Conservation (phyloP, 2,113 vertebrate genomes). For the Crotalus horridus region DNA sequence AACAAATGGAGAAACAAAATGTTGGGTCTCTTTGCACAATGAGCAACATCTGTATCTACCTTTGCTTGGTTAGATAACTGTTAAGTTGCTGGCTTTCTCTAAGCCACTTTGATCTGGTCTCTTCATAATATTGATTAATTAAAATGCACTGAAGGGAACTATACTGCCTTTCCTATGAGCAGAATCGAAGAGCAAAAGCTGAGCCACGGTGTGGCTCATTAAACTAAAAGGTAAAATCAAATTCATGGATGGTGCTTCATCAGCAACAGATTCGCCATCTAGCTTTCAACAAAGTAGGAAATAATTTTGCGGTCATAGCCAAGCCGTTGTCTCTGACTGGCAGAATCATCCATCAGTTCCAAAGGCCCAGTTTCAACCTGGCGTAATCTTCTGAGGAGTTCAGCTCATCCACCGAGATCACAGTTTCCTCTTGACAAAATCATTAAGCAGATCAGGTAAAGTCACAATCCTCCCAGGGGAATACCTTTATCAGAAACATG, state of each 20-base stretch:
- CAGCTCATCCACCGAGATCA: neutral
- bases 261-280: neutral
- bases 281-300: neutral
- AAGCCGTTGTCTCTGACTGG: neutral
- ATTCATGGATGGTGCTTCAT: neutral
- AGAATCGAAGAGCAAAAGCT: neutral
- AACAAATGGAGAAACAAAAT: constrained; percentile 20
- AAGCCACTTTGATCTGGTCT: constrained; percentile 9
- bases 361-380: neutral
- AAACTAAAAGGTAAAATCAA: constrained; percentile 4
- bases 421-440: neutral
- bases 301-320: neutral
- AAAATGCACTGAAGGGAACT: neutral
- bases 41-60: constrained; percentile 2
- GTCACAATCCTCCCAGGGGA: neutral
- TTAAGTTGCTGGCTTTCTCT: constrained; percentile 12
- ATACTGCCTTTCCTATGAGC: neutral
- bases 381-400: neutral
- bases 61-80: constrained; percentile 39
- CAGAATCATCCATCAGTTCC: neutral
- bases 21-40: constrained; percentile 38
- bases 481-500: neutral
- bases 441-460: neutral
- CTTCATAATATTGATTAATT: constrained; percentile 36
- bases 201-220: neutral